phyloP scores from a whole-genome alignment of 2,113 vertebrate species.

The Dicaeum eximium region DNA sequence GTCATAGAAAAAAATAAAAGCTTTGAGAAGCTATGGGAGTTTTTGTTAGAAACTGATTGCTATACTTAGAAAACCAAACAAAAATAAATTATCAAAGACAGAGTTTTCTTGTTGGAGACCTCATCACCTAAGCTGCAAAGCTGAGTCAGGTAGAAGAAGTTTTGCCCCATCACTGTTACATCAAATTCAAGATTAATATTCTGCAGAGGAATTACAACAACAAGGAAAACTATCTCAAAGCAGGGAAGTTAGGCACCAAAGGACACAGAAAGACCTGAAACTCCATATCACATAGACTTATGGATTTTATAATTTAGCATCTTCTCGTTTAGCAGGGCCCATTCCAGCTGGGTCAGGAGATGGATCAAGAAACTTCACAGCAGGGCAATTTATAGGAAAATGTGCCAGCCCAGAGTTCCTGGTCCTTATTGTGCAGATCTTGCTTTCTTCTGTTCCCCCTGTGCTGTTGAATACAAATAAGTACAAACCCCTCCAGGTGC shows the following conservation, averaged over 20 bases:
- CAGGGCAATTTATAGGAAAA: background rate
- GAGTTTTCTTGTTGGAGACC: background rate
- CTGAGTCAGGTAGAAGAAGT: background rate
- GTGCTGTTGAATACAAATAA: background rate
- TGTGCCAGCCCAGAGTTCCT: background rate
- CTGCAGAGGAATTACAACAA: background rate
- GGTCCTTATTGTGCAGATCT: background rate
- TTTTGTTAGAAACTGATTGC: background rate
- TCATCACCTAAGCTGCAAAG: background rate
- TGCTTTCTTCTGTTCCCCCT: background rate
- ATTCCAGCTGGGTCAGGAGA: background rate
- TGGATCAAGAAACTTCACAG: background rate
- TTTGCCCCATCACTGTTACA: background rate
- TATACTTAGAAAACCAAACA: background rate
- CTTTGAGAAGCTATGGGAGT: background rate
- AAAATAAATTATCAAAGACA: background rate
- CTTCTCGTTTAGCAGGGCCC: background rate
- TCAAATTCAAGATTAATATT: background rate
- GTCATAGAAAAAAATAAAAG: background rate
- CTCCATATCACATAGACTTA: background rate
- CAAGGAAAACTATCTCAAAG: background rate
- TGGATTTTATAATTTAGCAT: background rate
- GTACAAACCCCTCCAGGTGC: background rate
- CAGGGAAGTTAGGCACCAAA: background rate
- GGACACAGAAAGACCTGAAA: background rate